Evolutionary conservation across 1,140 invertebrate genomes (phyloP), one percentile per base, ranked within the genome.

Genomic region (Calliopsis andreniformis): DNA sequence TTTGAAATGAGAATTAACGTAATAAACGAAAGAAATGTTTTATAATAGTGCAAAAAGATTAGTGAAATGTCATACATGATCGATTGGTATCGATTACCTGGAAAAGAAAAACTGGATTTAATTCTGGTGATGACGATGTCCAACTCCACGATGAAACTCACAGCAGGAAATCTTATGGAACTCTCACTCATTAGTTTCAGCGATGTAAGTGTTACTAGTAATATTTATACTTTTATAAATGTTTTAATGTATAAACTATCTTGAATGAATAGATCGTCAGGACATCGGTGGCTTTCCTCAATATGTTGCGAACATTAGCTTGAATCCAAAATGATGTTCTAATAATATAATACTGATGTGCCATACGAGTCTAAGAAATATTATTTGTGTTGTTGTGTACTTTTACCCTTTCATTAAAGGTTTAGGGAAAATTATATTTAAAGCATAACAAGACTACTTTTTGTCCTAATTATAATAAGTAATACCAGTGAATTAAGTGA

Each of bases 51-150:
- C 1, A 49, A 45, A 10, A 81, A 73, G 28, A 61, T 87, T 42
- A 75, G 78, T 1, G 56, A 76, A 20, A 39, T 43, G 1, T 58
- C 59, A 5, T 84, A 85, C 3, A 79, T 70, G 75, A 76, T 76
- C 5, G 73, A 86, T 14, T 87, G 85, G 20, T 47, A 47, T 47
- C 4, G 10, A 55, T 49, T 86, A 18, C 42, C 51, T n/a, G 53
- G 23, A 10, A 82, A 71, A 32, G 69, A 32, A 0, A 53, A 47
- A 3, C 71, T 73, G 0, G 61, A 25, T 16, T 18, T 86, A 1
- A 10, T 83, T 0, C 43, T 86, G 20, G 56, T 84, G 8, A 83
- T 86, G 0, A 72, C 80, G 0, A 79, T 84, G 56, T 76, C 77
- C 8, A 83, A 83, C 47, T 23, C 58, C 4, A 51, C 81, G 8